Base-by-base conservation (phyloP, 2,888 invertebrate genomes). In the Tinea trinotella region DNA sequence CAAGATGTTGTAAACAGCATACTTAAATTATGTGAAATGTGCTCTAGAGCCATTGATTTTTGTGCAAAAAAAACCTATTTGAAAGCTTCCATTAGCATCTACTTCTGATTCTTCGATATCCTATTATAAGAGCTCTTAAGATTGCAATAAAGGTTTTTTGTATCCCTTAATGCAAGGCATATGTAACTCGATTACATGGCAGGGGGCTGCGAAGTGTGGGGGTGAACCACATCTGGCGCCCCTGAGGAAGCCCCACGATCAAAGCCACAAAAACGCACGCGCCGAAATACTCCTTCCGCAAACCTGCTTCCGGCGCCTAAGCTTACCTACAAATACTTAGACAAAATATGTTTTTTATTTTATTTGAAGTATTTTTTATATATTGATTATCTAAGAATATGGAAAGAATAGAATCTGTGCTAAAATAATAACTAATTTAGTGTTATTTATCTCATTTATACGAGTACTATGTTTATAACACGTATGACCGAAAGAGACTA, bases 241-340 rank as follows among this genome's bases (percentile, higher is more conserved):
- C 9, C 15, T 19, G 49, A 48, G 40, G 72, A 71, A 69, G 66
- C 73, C 74, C 71, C 67, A 66, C 61, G 56, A 58, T 60, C 48
- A 12, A 59, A 58, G 60, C 61, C 62, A 69, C 70, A 74, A 76
- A 80, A 81, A 78, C 74, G 69, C 73, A 73, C 70, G 71, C 70
- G 68, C 66, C 68, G 62, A 55, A 61, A 59, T 57, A 64, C 68
- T 66, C 62, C 73, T 77, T 77, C 77, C 76, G 72, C 67, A 71
- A 76, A 74, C 70, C 75, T 75, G 79, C 71, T 79, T 80, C 81
- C 80, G 79, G 69, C 61, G 60, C 24, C 22, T 24, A 24, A 12
- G 12, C n/a, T n/a, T n/a, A n/a, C n/a, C n/a, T n/a, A n/a, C n/a
- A n/a, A 48, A 18, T 48, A 48, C 19, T 46, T 46, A 46, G 19